phyloP scores from a whole-genome alignment of 2,113 vertebrate species.

The Indicator maculatus region DNA sequence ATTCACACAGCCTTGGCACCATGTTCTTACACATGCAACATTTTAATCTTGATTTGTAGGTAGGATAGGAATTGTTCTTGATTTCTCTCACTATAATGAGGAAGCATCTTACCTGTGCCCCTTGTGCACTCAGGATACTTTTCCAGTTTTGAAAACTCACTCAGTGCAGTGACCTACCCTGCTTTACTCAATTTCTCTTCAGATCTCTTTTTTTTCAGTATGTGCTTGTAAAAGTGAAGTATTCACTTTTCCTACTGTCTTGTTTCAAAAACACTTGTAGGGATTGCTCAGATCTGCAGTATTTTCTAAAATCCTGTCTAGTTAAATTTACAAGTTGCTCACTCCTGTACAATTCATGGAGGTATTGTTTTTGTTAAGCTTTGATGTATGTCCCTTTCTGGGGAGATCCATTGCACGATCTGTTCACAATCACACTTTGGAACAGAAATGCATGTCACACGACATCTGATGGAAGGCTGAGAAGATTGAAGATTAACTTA shows the following conservation, averaged over 20 bases:
- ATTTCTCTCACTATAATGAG: neutral
- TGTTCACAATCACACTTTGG: neutral
- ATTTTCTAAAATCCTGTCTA: neutral
- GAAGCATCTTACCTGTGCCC: neutral
- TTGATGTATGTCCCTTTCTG: neutral
- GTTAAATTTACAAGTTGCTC: neutral
- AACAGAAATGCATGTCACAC: neutral
- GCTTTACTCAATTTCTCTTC: neutral
- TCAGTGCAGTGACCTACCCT: neutral
- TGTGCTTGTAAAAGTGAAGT: neutral
- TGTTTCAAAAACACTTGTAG: neutral
- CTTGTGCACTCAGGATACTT: neutral
- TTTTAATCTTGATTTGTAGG: neutral
- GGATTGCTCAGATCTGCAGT: neutral
- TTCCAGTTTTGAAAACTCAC: neutral
- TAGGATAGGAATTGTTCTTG: neutral
- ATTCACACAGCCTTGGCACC: neutral
- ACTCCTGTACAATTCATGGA: neutral
- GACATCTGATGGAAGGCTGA: neutral
- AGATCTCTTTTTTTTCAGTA: neutral
- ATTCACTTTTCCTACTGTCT: neutral
- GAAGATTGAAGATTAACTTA: neutral
- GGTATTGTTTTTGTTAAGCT: neutral
- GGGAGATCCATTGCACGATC: neutral
- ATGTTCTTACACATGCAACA: rapidly evolving